phyloP scores from a whole-genome alignment of 2,797 vertebrate species.

The Uromys caudimaculatus region DNA sequence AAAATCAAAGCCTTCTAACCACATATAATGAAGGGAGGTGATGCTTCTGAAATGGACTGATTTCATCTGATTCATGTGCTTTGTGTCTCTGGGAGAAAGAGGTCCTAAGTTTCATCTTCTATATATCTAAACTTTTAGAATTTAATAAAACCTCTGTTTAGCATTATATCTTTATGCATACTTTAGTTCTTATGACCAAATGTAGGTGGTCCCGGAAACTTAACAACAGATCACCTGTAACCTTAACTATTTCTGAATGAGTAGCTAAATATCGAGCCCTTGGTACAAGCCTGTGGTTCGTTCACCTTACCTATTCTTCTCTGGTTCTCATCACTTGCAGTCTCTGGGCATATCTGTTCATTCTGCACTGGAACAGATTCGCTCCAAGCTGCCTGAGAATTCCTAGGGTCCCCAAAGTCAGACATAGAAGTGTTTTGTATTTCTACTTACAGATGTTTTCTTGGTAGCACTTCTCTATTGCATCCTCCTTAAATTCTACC shows the following conservation, averaged over 20 bases:
- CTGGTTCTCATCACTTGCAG: neutral
- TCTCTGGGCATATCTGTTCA: constrained; percentile 4
- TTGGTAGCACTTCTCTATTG: constrained; percentile 7
- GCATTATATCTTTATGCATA: neutral
- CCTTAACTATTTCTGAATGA: constrained; percentile 16
- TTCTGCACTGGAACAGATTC: neutral
- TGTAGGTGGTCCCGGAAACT: neutral
- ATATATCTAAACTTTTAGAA: neutral
- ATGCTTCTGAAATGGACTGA: neutral
- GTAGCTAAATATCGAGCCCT: neutral
- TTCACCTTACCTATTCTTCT: neutral
- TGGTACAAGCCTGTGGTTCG: neutral
- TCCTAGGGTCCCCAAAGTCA: neutral
- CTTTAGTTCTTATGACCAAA: neutral
- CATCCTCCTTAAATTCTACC: neutral
- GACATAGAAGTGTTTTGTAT: neutral
- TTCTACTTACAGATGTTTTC: neutral
- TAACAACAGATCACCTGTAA: neutral
- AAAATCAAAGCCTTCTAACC: constrained; percentile 21
- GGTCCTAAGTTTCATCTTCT: neutral
- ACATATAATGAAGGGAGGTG: neutral
- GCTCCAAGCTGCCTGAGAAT: neutral
- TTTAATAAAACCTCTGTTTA: neutral
- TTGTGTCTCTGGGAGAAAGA: neutral
- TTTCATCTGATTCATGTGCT: neutral